A percentile compares a stretch with the other conserved stretches of the same genome.
phyloP scores from a whole-genome alignment of 2,797 vertebrate species.

The Glossophaga mutica region DNA sequence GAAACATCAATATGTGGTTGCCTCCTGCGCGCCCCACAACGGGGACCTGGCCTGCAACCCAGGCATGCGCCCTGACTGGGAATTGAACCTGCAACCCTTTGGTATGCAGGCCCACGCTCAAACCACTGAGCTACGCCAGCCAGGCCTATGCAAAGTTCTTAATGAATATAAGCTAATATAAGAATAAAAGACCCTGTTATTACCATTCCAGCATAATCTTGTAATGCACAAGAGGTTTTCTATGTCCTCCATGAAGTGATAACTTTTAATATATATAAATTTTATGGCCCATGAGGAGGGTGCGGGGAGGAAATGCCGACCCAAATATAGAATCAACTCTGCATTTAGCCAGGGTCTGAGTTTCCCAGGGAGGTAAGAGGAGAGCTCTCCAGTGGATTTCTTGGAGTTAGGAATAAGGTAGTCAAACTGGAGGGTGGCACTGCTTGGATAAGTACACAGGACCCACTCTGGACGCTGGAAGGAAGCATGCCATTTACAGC shows the following conservation, averaged over 20 bases:
- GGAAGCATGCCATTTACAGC: rapidly evolving
- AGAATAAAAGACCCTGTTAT: neutral
- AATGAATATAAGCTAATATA: neutral
- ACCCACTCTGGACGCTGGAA: neutral
- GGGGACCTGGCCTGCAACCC: too few relatives aligned
- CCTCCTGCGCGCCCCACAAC: too few relatives aligned
- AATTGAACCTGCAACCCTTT: too few relatives aligned
- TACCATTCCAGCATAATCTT: neutral
- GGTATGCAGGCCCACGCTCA: too few relatives aligned
- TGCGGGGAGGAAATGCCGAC: neutral
- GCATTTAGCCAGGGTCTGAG: neutral
- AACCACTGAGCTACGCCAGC: too few relatives aligned
- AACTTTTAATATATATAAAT: neutral
- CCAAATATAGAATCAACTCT: neutral
- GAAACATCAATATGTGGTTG: too few relatives aligned
- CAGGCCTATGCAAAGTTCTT: neutral
- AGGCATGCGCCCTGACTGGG: too few relatives aligned
- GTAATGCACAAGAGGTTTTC: neutral
- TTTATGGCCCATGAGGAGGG: neutral
- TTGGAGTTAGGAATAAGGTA: neutral
- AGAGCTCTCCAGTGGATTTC: neutral
- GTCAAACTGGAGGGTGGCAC: neutral
- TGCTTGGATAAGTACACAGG: neutral
- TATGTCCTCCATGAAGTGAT: neutral
- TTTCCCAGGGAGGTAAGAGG: neutral